These are phyloP conservation scores for Furcula furcula DNA, from an alignment of 2,888 invertebrate species.

Conservation along the genomic window DNA sequence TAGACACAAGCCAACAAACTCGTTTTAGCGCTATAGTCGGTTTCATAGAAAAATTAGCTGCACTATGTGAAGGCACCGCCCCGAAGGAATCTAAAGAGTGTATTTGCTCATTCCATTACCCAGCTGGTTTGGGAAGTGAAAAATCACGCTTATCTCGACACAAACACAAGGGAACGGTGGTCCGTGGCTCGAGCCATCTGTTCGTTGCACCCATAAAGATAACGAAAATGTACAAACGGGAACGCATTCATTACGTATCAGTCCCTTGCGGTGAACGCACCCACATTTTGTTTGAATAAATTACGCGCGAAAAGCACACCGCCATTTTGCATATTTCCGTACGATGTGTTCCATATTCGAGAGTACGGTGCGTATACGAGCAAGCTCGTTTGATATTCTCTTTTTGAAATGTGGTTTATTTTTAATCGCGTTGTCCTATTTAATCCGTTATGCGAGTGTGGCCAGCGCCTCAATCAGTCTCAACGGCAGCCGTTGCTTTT, in stretches of 20 bases:
- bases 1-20: conserved; percentile 26
- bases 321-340: conserved; percentile 75
- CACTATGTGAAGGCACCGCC: conserved; percentile 55
- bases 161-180: conserved; percentile 69
- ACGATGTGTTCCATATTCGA: conserved; percentile 80
- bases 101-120: conserved; percentile 71
- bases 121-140: conserved; percentile 76
- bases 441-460: conserved; percentile 74
- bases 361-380: conserved; percentile 69
- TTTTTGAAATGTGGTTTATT: conserved; percentile 78
- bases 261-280: conserved; percentile 60
- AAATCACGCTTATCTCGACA: conserved; percentile 77
- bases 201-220: conserved; percentile 81
- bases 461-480: conserved; percentile 74
- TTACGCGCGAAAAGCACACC: conserved; percentile 71
- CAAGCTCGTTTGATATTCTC: conserved; percentile 69
- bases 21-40: conserved; percentile 27
- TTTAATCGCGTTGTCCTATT: conserved; percentile 80
- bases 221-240: conserved; percentile 71
- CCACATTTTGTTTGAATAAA: conserved; percentile 46
- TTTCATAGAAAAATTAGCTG: conserved; percentile 66
- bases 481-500: conserved; percentile 63
- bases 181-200: conserved; percentile 71
- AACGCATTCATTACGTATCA: conserved; percentile 69
- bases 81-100: conserved; percentile 56